phyloP scores from a whole-genome alignment of 2,888 invertebrate genomes.

The Anthoptus insignis region DNA sequence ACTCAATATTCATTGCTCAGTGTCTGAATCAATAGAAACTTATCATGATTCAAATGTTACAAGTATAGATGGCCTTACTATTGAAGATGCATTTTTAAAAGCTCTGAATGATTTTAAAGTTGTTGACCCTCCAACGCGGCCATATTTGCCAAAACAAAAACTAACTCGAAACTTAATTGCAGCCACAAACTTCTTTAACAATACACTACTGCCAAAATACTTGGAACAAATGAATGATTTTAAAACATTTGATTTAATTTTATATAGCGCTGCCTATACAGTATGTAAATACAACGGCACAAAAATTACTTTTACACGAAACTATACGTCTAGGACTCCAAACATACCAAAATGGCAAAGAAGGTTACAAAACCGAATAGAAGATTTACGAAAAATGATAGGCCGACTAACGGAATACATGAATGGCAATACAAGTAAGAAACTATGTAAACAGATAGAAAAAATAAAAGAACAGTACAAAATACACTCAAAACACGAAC shows the following conservation, averaged over 20 bases:
- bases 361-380: conserved; percentile 37
- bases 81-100: conserved; percentile 2
- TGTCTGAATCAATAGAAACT: too few species aligned
- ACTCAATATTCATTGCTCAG: too few species aligned
- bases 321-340: neutral
- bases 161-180: conserved; percentile 6
- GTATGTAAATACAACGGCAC: conserved; percentile 15
- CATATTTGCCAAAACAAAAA: conserved; percentile 34
- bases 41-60: too few species aligned
- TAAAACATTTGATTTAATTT: conserved; percentile 17
- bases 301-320: neutral
- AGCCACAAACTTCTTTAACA: conserved; percentile 23
- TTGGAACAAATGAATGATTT: conserved; percentile 20
- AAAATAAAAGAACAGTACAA: conserved; percentile 25
- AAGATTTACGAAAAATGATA: conserved; percentile 34
- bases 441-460: conserved; percentile 20
- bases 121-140: conserved; percentile 13
- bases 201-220: conserved; percentile 12
- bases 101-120: neutral
- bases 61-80: neutral
- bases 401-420: conserved; percentile 36
- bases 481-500: conserved; percentile 32
- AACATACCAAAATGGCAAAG: conserved; percentile 39
- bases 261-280: conserved; percentile 29
- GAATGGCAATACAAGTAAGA: conserved; percentile 27